Evolutionary conservation across 2,888 invertebrate genomes (phyloP).

Genomic region (Pasiphila rectangulata): DNA sequence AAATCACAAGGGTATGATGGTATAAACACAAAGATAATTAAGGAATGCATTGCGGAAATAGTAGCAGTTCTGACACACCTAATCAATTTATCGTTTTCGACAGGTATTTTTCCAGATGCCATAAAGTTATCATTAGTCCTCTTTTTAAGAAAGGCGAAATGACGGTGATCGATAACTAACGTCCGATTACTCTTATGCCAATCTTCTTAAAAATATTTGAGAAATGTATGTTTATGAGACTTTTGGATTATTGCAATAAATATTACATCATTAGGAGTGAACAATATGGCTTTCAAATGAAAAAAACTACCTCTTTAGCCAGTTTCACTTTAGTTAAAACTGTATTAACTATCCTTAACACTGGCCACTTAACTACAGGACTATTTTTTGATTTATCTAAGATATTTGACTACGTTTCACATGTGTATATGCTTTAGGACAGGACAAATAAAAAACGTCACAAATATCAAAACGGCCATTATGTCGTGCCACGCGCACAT

Average conservation of each 20-base stretch:
- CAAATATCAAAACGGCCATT: too few species aligned
- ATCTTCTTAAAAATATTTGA: constrained; percentile 1
- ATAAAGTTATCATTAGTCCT: background rate
- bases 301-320: background rate
- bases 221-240: background rate
- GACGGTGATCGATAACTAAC: background rate
- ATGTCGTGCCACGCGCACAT: too few species aligned
- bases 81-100: background rate
- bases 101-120: background rate
- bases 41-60: too few species aligned
- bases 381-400: too few species aligned
- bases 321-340: constrained; percentile 10
- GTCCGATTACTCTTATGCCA: constrained; percentile 1
- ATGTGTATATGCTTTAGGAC: too few species aligned
- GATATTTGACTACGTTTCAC: background rate
- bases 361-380: background rate
- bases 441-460: too few species aligned
- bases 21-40: too few species aligned
- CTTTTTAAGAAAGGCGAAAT: background rate
- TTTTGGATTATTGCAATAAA: background rate
- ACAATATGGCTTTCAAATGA: background rate
- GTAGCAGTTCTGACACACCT: background rate
- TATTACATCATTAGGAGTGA: background rate
- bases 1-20: too few species aligned
- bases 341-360: background rate